Conservation (phyloP, 2,113 vertebrate species). For the Aramus guarauna region DNA sequence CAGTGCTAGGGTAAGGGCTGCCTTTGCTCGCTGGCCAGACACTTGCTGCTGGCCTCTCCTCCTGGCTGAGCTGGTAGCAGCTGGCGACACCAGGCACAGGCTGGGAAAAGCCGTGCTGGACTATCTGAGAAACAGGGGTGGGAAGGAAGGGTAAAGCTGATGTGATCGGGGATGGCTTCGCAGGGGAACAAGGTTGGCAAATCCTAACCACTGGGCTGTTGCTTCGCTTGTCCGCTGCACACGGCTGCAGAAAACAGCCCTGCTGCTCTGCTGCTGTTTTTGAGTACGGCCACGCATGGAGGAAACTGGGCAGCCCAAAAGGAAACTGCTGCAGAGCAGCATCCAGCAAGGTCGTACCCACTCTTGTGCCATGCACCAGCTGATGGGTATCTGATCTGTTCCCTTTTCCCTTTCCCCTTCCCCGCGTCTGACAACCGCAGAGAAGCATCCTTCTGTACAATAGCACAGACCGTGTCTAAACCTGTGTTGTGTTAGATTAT, state of each 20-base stretch:
- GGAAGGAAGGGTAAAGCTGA: not conserved
- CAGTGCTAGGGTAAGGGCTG: not conserved
- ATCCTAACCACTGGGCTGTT: too few species aligned
- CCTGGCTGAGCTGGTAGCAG: not conserved
- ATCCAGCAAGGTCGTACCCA: not conserved
- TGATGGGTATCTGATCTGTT: not conserved
- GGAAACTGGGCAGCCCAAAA: not conserved
- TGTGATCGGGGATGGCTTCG: not conserved
- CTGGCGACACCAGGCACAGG: not conserved
- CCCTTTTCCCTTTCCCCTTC: not conserved
- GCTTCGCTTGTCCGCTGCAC: rapidly evolving
- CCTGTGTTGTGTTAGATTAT: not conserved
- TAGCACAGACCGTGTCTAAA: not conserved
- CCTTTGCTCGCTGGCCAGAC: rapidly evolving
- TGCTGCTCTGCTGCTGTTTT: not conserved
- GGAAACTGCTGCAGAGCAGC: not conserved
- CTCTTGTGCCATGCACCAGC: rapidly evolving
- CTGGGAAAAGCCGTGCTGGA: not conserved
- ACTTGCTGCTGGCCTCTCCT: not conserved
- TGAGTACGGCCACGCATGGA: rapidly evolving
- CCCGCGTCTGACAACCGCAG: not conserved
- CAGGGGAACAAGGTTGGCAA: not conserved
- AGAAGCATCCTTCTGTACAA: not conserved
- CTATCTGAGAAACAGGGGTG: not conserved
- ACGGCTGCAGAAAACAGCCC: not conserved